Evolutionary conservation across 37 sponge, comb jelly and placozoan species (phyloP).

Genomic region (Geodia barretti): DNA sequence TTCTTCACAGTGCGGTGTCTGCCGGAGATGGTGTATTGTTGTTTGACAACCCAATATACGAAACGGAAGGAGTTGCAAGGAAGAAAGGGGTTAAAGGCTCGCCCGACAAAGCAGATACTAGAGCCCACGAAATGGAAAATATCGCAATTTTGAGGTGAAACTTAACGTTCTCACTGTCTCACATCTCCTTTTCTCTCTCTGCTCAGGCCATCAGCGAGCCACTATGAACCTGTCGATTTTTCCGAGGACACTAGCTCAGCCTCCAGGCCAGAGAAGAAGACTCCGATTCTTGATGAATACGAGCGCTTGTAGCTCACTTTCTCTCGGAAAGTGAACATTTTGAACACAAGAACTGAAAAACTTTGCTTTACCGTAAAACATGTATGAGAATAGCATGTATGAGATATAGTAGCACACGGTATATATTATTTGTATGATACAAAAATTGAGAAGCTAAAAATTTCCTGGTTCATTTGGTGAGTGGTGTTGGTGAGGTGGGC

Average conservation of each 20-base stretch:
- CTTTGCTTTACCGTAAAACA: no score
- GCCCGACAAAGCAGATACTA: background rate
- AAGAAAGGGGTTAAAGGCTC: background rate
- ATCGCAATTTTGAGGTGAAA: background rate
- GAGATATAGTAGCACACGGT: no score
- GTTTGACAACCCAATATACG: background rate
- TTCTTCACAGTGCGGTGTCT: no score
- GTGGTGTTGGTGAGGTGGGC: background rate
- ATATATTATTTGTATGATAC: no score
- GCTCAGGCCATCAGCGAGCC: background rate
- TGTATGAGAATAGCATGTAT: no score
- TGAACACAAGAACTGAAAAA: no score
- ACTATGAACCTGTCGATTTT: background rate
- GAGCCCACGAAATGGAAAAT: background rate
- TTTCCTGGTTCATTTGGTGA: no score
- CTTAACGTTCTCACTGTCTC: no score
- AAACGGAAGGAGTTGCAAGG: background rate
- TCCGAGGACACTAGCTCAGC: background rate
- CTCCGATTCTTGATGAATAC: background rate
- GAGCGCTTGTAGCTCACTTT: constrained; percentile 1
- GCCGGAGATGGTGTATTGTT: background rate
- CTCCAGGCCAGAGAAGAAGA: background rate
- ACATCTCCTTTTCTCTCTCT: no score
- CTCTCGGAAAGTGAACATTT: no score
- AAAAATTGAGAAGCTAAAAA: no score